These are phyloP conservation scores for Neoascia interrupta DNA, from an alignment of 2,888 invertebrate genomes.

Conservation along the genomic window DNA sequence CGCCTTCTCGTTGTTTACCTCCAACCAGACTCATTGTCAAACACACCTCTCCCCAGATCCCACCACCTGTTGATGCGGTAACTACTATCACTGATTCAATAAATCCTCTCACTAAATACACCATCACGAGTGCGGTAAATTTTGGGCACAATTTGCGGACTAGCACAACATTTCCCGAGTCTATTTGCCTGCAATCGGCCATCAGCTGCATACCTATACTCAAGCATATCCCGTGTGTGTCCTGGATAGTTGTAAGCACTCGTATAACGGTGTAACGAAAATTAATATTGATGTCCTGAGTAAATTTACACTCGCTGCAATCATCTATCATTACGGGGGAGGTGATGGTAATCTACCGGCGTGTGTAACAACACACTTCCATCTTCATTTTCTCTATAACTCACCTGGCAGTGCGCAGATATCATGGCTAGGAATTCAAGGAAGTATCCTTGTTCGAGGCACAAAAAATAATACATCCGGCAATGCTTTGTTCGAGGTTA, in stretches of 20 bases:
- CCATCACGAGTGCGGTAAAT: constrained; percentile 39
- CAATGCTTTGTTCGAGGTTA: constrained; percentile 12
- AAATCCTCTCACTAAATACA: constrained; percentile 50
- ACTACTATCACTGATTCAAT: too few relatives aligned
- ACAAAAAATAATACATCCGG: too few relatives aligned
- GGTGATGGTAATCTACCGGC: constrained; percentile 11
- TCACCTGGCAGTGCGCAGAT: constrained; percentile 7
- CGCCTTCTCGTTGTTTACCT: too few relatives aligned
- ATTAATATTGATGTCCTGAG: constrained; percentile 66
- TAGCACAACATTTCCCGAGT: constrained; percentile 2
- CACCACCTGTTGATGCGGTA: too few relatives aligned
- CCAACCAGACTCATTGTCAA: too few relatives aligned
- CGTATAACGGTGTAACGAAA: constrained; percentile 36
- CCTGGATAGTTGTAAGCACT: constrained; percentile 11
- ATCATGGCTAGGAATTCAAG: constrained; percentile 12
- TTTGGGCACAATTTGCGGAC: constrained; percentile 7
- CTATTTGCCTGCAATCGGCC: constrained; percentile 9
- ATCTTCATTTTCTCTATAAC: neutral
- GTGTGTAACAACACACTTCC: neutral
- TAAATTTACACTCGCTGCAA: constrained; percentile 62
- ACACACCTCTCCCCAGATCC: too few relatives aligned
- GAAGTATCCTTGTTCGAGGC: neutral
- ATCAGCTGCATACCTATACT: constrained; percentile 19
- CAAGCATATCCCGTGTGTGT: constrained; percentile 3
- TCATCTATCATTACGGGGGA: constrained; percentile 66